Evolutionary conservation across 2,797 vertebrate species (phyloP), one percentile per base, ranked within the genome.

Genomic region (Acomys russatus): DNA sequence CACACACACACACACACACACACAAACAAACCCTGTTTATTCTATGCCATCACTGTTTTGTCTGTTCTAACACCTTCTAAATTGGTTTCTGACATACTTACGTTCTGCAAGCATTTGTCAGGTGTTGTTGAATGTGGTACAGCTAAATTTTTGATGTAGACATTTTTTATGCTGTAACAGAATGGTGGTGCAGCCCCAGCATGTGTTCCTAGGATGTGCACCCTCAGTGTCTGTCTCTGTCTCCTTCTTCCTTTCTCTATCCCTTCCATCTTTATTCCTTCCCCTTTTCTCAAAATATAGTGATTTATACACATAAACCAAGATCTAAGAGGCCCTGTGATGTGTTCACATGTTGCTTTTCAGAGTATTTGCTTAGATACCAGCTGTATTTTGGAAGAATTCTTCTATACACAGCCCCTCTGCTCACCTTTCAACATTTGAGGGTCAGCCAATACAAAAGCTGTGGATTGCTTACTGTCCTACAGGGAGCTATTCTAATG

Each of bases 111-210:
- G 73, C 38, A 63, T 74, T 83, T 70, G 22, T 84, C 59, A 51
- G 76, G 35, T 61, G 79, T 66, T 91, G 68, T 93, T 79, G 77
- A 88, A 61, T 68, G 18, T 20, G 25, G 35, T 4, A 9, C 9
- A 87, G n/a, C 59, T 88, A 49, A 97, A 88, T 63, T 84, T 59
- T 63, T 80, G 22, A 49, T 38, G 12, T 49, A 63, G 25, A 74
- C 6, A 35, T 93, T 70, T 64, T 18, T 66, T 30, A 6, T 59
- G 18, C 73, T 17, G 70, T 56, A 90, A 54, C 25, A 78, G 80
- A 90, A 74, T 28, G 17, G 12, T 22, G 25, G 10, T 38, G 6
- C 38, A 54, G 9, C 54, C 49, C 28, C 61, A 88, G 63, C 35
- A 35, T 70, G 22, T 23, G 54, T 83, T 74, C 20, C 7, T 79